These are phyloP conservation scores for Dolichopus griseipennis DNA, from an alignment of 2,888 invertebrate species.

Conservation along the genomic window DNA sequence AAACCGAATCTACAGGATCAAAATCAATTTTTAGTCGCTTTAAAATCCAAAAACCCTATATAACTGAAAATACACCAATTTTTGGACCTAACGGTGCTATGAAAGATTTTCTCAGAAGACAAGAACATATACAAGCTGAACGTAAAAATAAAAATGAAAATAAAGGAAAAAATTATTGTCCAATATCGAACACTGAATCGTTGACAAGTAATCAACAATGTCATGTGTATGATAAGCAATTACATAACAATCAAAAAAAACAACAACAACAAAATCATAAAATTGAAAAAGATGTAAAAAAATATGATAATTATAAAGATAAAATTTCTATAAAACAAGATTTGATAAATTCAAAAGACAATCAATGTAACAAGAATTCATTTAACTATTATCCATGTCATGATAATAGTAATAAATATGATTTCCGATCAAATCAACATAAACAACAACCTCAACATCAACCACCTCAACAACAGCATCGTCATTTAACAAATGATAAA, in stretches of 20 bases:
- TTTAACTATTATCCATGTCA: background rate
- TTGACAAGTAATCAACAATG: conserved; percentile 42
- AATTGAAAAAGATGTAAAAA: background rate
- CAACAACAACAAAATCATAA: background rate
- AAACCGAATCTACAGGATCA: conserved; percentile 21
- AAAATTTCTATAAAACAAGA: background rate
- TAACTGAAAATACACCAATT: conserved; percentile 7
- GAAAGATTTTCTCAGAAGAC: conserved; percentile 5
- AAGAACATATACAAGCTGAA: conserved; percentile 5
- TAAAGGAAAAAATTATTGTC: background rate
- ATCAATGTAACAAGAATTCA: background rate
- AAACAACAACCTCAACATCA: conserved; percentile 13
- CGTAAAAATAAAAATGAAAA: background rate
- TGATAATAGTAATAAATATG: conserved; percentile 3
- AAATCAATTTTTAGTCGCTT: conserved; percentile 12
- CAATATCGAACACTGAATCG: conserved; percentile 30
- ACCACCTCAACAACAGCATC: background rate
- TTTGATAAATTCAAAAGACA: background rate
- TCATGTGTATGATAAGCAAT: conserved; percentile 27
- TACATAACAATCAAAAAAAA: conserved; percentile 15
- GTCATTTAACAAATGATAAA: background rate
- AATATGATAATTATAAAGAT: background rate
- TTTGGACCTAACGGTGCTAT: conserved; percentile 8
- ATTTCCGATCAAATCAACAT: conserved; percentile 13
- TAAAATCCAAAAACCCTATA: background rate